A percentile compares a stretch with the other conserved stretches of the same genome.
These are phyloP conservation scores for Anableps anableps DNA, from an alignment of 2,797 vertebrate genomes.

Conservation along the genomic window DNA sequence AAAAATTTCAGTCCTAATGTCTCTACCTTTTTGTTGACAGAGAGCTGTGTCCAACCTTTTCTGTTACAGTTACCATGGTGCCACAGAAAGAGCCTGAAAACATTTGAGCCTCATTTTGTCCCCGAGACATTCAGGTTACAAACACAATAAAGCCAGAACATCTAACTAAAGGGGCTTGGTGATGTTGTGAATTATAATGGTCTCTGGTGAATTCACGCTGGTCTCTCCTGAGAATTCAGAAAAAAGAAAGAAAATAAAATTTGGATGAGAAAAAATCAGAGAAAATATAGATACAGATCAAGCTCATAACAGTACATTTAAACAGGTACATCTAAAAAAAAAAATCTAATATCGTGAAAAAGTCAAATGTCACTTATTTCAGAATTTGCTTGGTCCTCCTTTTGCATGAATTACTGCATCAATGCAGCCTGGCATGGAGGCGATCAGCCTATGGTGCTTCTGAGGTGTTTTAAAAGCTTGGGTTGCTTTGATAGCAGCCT, in stretches of 20 bases:
- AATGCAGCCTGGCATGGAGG: background rate
- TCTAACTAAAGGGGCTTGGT: constrained; percentile 18
- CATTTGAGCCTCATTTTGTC: constrained; percentile 59
- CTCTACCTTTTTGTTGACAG: constrained; percentile 22
- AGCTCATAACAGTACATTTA: background rate
- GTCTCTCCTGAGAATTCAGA: background rate
- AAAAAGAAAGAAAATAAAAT: background rate
- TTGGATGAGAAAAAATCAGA: background rate
- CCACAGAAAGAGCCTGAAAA: constrained; percentile 53
- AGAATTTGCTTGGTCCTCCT: background rate
- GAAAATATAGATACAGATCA: background rate
- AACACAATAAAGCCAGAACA: constrained; percentile 43
- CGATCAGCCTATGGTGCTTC: background rate
- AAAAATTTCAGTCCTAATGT: constrained; percentile 14
- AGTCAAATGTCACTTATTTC: background rate
- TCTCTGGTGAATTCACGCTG: constrained; percentile 19
- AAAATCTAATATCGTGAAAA: background rate
- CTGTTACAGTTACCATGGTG: constrained; percentile 66
- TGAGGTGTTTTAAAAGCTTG: background rate
- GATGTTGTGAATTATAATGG: constrained; percentile 59
- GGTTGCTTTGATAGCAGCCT: background rate
- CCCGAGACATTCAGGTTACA: constrained; percentile 51
- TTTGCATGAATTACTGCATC: background rate
- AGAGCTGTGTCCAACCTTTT: constrained; percentile 40
- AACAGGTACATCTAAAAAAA: background rate